Evolutionary conservation across 2,113 vertebrate genomes (phyloP), one percentile per base, ranked within the genome.

Genomic region (Hymenochirus boettgeri): DNA sequence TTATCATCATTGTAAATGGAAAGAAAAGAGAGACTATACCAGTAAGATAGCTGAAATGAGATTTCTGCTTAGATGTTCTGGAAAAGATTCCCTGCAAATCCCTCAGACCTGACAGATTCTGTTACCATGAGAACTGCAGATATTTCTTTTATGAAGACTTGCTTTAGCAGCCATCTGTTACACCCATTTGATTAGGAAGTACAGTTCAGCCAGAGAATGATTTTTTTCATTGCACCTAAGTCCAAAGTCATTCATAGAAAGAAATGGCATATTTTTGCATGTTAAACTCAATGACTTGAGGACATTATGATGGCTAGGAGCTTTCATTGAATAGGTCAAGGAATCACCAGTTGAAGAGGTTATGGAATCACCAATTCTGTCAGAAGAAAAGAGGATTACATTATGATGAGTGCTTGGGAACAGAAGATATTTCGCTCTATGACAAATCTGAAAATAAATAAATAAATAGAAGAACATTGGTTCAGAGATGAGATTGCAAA

Each of bases 101-200:
- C 87, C 83, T 88, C 86, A 90, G 89, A 89, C 86, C 85, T 89
- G 88, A 88, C 88, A 90, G 88, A 91, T 88, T 88, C 87, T 82
- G 91, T 92, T 93, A 91, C 90, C 88, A 91, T 92, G 89, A 93
- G 90, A 92, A 92, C 91, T 88, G 89, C 88, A 88, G 88, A 90
- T 86, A 90, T 88, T 89, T 89, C 88, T 88, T 91, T 91, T 91
- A 88, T 91, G 87, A 91, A 91, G 89, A 82, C 88, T 89, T 87
- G 89, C 91, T 92, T 90, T 86, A 92, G 87, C 88, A 91, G 91
- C 91, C 94, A 94, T 96, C 93, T 95, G 94, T 95, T 94, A 92
- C 91, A 92, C 87, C 89, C 89, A 92, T 92, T 93, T 90, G 86
- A 89, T 90, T 89, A 89, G 85, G 86, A 89, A 89, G 85, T 87